A percentile compares a stretch with the other conserved stretches of the same genome.
phyloP scores from a whole-genome alignment of 2,113 vertebrate genomes.

The Trochalopteron elliotii region DNA sequence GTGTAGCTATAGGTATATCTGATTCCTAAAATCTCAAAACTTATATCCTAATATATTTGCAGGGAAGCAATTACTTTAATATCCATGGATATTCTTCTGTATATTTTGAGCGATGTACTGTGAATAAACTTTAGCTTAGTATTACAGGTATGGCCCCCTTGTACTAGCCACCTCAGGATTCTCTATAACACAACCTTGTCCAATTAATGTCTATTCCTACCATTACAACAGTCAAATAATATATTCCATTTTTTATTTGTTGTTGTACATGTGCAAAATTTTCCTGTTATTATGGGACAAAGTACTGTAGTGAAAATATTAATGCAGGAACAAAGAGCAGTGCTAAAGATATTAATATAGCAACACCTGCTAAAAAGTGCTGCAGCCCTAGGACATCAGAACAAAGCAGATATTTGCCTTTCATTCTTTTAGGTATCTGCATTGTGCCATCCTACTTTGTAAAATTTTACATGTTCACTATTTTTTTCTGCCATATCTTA shows the following conservation, averaged over 20 bases:
- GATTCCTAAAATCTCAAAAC: neutral
- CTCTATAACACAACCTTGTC: neutral
- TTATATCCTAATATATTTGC: neutral
- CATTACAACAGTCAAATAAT: neutral
- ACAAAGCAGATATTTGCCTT: neutral
- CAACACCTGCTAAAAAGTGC: neutral
- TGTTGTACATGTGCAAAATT: neutral
- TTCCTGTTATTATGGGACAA: neutral
- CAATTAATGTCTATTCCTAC: neutral
- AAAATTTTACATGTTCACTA: neutral
- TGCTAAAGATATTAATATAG: neutral
- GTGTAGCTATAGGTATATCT: neutral
- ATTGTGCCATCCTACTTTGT: neutral
- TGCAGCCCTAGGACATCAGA: neutral
- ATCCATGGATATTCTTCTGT: neutral
- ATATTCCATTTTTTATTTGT: neutral
- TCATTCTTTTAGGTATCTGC: neutral
- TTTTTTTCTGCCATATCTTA: neutral
- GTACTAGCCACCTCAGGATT: neutral
- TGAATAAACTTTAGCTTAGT: fast-evolving
- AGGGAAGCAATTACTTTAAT: neutral
- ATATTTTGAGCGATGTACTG: neutral
- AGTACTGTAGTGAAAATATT: neutral
- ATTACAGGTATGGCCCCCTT: neutral
- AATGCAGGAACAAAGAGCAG: neutral